Evolutionary conservation across 2,113 vertebrate species (phyloP).

Genomic region (Brevimyrus niger): DNA sequence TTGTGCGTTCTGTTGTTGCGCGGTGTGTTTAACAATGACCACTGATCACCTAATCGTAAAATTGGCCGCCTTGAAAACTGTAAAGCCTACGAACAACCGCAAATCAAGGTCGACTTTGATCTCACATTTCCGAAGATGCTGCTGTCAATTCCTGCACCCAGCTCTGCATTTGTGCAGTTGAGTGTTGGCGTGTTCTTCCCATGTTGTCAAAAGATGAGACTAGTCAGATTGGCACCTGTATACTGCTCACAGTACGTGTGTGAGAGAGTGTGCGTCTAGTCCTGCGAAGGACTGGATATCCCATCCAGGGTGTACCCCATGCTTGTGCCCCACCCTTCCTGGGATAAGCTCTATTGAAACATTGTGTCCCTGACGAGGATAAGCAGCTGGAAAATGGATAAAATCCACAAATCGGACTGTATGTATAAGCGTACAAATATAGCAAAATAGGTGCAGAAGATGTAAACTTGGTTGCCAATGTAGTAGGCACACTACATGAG

Average conservation of each 20-base stretch:
- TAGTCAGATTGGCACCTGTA: background rate
- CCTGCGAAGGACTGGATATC: background rate
- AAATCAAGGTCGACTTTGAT: background rate
- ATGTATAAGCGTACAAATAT: background rate
- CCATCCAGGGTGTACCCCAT: background rate
- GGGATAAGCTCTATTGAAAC: background rate
- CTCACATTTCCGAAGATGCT: background rate
- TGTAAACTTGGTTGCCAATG: background rate
- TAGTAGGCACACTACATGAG: background rate
- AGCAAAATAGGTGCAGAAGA: background rate
- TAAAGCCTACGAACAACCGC: background rate
- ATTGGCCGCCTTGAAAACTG: background rate
- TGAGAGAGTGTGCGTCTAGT: background rate
- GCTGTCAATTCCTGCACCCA: background rate
- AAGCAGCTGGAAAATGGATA: background rate
- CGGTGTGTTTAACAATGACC: too few relatives aligned
- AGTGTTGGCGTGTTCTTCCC: background rate
- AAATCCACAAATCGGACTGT: background rate
- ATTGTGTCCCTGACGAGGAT: background rate
- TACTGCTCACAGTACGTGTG: background rate
- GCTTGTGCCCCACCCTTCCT: background rate
- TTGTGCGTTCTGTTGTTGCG: too few relatives aligned
- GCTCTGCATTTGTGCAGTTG: background rate
- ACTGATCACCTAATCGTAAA: too few relatives aligned
- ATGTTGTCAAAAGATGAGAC: background rate